Evolutionary conservation across 2,888 invertebrate species (phyloP).

Genomic region (Lasius platythorax): DNA sequence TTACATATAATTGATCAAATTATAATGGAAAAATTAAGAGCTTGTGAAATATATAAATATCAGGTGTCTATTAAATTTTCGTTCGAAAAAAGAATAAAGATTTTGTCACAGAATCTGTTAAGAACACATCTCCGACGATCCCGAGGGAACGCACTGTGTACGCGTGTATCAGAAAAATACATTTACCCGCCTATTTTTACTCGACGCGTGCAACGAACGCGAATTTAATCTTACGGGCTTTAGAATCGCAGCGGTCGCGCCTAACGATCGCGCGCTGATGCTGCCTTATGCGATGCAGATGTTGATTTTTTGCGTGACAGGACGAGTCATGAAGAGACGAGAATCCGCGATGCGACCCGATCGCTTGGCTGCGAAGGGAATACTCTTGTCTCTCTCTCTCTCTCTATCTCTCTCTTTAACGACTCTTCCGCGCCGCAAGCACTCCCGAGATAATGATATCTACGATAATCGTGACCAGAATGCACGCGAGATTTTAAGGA

Average conservation of each 20-base stretch:
- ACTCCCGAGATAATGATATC: neutral
- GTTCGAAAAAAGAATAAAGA: neutral
- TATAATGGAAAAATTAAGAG: neutral
- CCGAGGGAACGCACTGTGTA: neutral
- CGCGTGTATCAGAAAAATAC: conserved; percentile 21
- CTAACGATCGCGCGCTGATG: conserved; percentile 32
- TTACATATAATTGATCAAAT: neutral
- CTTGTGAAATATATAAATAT: neutral
- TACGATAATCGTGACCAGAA: neutral
- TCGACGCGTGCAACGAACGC: conserved; percentile 6
- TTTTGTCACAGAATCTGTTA: neutral
- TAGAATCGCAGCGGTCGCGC: conserved; percentile 18
- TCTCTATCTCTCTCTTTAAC: neutral
- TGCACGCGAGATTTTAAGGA: neutral
- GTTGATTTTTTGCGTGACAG: conserved; percentile 75
- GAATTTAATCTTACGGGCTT: conserved; percentile 45
- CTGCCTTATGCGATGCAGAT: conserved; percentile 78
- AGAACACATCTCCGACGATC: neutral
- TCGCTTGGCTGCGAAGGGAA: neutral
- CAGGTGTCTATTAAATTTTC: neutral
- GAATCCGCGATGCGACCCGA: neutral
- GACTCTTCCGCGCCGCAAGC: neutral
- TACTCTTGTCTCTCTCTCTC: neutral
- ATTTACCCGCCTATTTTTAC: conserved; percentile 35
- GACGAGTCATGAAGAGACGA: conserved; percentile 33